These are phyloP conservation scores for Ditylenchus dipsaci DNA, from an alignment of 1,140 invertebrate genomes.

Conservation along the genomic window DNA sequence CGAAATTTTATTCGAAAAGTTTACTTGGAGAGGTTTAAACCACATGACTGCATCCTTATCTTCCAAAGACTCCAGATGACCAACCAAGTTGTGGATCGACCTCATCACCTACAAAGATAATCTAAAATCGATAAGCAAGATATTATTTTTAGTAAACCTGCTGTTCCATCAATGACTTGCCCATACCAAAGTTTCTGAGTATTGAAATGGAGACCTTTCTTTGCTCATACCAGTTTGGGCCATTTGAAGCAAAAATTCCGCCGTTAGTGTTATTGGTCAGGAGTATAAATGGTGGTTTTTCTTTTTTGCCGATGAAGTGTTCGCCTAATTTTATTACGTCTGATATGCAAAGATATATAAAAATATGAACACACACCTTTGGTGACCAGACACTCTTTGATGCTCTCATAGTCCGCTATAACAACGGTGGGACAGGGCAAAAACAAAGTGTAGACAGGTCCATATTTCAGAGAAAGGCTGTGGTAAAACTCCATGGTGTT, in stretches of 20 bases:
- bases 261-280: background rate
- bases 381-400: conserved; percentile 6
- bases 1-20: background rate
- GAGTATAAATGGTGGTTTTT: background rate
- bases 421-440: conserved; percentile 1
- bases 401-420: background rate
- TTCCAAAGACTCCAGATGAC: background rate
- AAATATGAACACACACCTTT: background rate
- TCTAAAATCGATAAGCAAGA: background rate
- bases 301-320: background rate
- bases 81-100: background rate
- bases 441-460: conserved; percentile 4
- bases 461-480: conserved; percentile 1
- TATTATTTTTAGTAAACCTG: background rate
- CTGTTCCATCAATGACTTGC: background rate
- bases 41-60: background rate
- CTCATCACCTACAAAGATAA: background rate
- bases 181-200: background rate
- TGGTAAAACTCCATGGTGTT: background rate
- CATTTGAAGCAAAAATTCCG: background rate
- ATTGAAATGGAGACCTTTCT: background rate
- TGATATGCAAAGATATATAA: background rate
- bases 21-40: background rate
- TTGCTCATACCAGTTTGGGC: background rate
- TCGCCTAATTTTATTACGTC: background rate